These are phyloP conservation scores for Octodonta nipae DNA, from an alignment of 2,888 invertebrate species.

Conservation along the genomic window DNA sequence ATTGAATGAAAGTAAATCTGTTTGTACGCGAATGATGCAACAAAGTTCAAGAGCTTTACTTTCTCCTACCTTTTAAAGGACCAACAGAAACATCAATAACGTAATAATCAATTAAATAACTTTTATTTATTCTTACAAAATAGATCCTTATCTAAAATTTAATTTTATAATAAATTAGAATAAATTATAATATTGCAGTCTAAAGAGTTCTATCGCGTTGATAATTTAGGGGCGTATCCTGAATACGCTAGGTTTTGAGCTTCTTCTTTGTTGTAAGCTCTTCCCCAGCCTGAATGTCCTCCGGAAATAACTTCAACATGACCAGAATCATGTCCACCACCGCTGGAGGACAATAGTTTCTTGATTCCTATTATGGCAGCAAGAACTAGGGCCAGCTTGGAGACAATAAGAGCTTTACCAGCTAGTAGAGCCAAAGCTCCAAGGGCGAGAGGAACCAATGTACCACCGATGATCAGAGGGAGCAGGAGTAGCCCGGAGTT, in stretches of 20 bases:
- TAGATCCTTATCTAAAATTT: too few relatives aligned
- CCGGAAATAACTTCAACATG: constrained; percentile 55
- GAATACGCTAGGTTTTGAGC: constrained; percentile 49
- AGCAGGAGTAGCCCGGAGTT: constrained; percentile 61
- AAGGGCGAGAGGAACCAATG: constrained; percentile 67
- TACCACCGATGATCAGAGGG: constrained; percentile 66
- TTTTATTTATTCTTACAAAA: too few relatives aligned
- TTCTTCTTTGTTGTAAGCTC: constrained; percentile 39
- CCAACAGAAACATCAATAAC: too few relatives aligned
- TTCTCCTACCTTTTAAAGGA: too few relatives aligned
- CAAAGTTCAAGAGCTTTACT: too few relatives aligned
- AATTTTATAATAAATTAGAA: constrained; percentile 28
- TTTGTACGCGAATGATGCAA: too few relatives aligned
- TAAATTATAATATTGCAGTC: constrained; percentile 17
- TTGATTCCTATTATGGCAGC: constrained; percentile 76
- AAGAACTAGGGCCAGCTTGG: constrained; percentile 67
- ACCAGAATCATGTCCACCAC: constrained; percentile 44
- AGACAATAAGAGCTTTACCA: constrained; percentile 74
- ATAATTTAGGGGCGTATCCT: constrained; percentile 31
- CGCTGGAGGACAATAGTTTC: constrained; percentile 58
- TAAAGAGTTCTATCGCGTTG: constrained; percentile 15
- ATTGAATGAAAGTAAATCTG: too few relatives aligned
- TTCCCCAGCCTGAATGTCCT: constrained; percentile 60
- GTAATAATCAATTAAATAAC: too few relatives aligned
- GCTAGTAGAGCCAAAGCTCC: constrained; percentile 70